Conservation (phyloP, 2,797 vertebrate genomes). For the Manis crassicaudata region DNA sequence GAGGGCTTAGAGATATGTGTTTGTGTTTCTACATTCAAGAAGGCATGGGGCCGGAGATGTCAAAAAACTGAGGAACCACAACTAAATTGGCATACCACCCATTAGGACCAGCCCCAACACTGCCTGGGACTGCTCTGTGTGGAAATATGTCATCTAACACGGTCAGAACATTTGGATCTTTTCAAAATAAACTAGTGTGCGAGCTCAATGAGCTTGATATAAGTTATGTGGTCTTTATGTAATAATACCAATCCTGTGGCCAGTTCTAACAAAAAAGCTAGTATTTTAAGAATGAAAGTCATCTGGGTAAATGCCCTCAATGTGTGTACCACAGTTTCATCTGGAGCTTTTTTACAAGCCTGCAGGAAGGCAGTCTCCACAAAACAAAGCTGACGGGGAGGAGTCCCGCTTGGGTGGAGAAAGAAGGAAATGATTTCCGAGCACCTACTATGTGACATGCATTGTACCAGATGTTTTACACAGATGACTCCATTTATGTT, state of each 20-base stretch:
- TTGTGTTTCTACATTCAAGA: neutral
- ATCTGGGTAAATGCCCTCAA: constrained; percentile 12
- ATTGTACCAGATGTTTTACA: neutral
- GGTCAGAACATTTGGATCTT: neutral
- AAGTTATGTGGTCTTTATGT: constrained; percentile 49
- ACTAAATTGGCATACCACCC: neutral
- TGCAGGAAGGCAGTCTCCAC: neutral
- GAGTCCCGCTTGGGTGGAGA: neutral
- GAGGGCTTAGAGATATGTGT: neutral
- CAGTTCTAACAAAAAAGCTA: neutral
- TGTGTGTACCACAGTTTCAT: neutral
- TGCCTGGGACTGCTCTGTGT: neutral
- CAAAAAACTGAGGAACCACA: neutral
- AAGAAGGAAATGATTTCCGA: neutral
- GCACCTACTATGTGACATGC: constrained; percentile 20
- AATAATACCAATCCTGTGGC: constrained; percentile 43
- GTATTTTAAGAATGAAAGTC: constrained; percentile 70
- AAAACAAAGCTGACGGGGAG: neutral
- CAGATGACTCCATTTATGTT: neutral
- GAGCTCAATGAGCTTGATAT: constrained; percentile 24
- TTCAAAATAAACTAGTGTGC: constrained; percentile 50
- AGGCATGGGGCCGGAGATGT: neutral
- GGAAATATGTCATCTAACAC: constrained; percentile 7
- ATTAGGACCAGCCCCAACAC: neutral
- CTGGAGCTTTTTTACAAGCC: neutral